phyloP scores from a whole-genome alignment of 2,113 vertebrate species.

The Sus scrofa region T2T-Sscrofa CM000812.6:30700001-30700500 shows the following conservation, averaged over 20 bases:
- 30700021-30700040: accelerated
- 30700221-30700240: neutral
- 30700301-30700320: neutral
- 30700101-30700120: neutral
- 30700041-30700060: neutral
- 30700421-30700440: neutral
- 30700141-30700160: neutral
- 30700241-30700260: neutral
- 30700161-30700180: neutral
- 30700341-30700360: neutral
- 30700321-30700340: neutral
- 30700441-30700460: neutral
- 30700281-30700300: neutral
- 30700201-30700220: neutral
- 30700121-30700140: neutral
- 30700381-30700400: neutral
- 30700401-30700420: neutral
- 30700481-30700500: neutral
- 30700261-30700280: neutral
- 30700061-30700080: neutral
- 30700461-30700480: neutral
- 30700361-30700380: neutral
- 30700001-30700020: neutral
- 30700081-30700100: neutral
- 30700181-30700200: neutral